These are phyloP conservation scores for Palloptera scutellata DNA, from an alignment of 2,888 invertebrate species.

Conservation along the genomic window DNA sequence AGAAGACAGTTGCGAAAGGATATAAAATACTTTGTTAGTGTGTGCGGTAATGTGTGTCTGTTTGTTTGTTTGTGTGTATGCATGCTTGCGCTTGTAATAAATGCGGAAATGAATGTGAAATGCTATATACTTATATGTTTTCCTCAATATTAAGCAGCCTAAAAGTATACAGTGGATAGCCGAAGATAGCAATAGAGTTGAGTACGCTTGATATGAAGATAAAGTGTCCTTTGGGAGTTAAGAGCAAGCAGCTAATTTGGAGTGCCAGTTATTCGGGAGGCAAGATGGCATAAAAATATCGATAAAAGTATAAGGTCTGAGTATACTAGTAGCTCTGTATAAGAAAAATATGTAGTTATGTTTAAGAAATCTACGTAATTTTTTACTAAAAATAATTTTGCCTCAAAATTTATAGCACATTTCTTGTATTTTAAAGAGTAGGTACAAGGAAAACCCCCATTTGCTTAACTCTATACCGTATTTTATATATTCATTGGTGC, in stretches of 20 bases:
- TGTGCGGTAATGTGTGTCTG: background rate
- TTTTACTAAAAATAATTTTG: no score
- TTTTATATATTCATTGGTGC: background rate
- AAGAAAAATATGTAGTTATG: no score
- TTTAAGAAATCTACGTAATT: no score
- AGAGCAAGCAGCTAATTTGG: background rate
- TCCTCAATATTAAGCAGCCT: background rate
- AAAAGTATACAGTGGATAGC: slow-evolving; percentile 21
- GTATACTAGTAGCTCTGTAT: no score
- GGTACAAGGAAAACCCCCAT: no score
- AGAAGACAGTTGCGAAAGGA: slow-evolving; percentile 9
- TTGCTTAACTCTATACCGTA: no score
- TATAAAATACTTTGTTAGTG: slow-evolving; percentile 21
- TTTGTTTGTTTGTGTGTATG: background rate
- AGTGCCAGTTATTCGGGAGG: background rate
- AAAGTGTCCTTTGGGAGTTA: slow-evolving; percentile 13
- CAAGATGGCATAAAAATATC: background rate
- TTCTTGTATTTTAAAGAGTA: no score
- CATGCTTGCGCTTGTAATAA: background rate
- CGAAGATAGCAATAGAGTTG: slow-evolving; percentile 8
- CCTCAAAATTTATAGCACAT: no score
- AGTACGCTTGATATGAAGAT: background rate
- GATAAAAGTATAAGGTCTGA: no score
- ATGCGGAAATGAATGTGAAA: slow-evolving; percentile 16
- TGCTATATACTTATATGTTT: slow-evolving; percentile 8